Base-by-base conservation (phyloP, 2,797 vertebrate genomes). In the Melanogrammus aeglefinus region DNA sequence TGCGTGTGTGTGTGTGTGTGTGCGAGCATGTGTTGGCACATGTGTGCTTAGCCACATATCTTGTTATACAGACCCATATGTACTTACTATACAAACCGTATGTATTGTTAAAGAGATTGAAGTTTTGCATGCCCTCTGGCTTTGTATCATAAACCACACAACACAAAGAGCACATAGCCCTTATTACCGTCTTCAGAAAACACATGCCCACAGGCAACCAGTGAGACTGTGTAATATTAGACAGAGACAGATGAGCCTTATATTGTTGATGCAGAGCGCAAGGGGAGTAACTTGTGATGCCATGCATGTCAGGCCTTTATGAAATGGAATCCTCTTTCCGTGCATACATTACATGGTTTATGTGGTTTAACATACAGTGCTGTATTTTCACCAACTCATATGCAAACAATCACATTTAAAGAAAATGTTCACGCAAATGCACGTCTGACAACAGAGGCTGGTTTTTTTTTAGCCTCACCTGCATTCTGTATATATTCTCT, bases 221-320 rank as follows among this genome's bases (percentile, higher is more conserved):
- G 57, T 24, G 57, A 63, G 57, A 63, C 21, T n/a, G 63, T 63
- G 57, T 27, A 69, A 27, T 69, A 69, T 69, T 39, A 41, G 39
- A 41, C 39, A 38, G 72, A 73, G 38, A 38, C n/a, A 38, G 35
- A 74, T 38, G 63, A 69, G 63, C 63, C 63, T 69, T 69, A 69
- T 69, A 69, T 12, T 13, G 63, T 69, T 69, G 24, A 69, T 69
- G 63, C 63, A 69, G 27, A 69, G 21, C 21, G 16, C 14, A 51
- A 1, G 6, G 57, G 57, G 57, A 24, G 57, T 69, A 12, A 69
- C 24, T 69, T 69, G 63, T 27, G 63, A 69, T 69, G 63, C 24
- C 24, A 12, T 63, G 57, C 57, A 63, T 63, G n/a, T 63, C 57
- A 7, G 7, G 24, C 63, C 24, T 10, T 27, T 13, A 69, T 69